Evolutionary conservation across 2,888 invertebrate species (phyloP).

Genomic region (Monochamus alternatus): DNA sequence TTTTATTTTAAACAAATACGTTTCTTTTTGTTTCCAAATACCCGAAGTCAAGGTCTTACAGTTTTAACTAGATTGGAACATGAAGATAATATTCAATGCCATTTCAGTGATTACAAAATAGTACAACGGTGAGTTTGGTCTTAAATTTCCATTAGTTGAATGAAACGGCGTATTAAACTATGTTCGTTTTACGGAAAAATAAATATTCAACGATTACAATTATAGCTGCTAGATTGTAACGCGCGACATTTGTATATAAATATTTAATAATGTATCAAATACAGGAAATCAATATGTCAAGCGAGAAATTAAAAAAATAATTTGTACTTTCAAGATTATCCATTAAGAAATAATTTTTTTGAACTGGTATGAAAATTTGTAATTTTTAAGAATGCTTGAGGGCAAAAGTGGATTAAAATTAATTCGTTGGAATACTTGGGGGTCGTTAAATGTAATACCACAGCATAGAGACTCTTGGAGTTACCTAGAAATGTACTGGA

Average conservation of each 20-base stretch:
- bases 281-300: no score
- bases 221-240: conserved; percentile 6
- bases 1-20: neutral
- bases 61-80: conserved; percentile 24
- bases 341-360: no score
- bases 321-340: no score
- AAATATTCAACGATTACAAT: conserved; percentile 14
- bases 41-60: conserved; percentile 19
- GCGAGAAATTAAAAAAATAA: no score
- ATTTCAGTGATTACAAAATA: conserved; percentile 17
- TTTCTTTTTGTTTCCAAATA: neutral
- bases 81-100: conserved; percentile 25
- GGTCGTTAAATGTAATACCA: no score
- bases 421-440: no score
- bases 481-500: no score
- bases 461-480: no score
- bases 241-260: neutral
- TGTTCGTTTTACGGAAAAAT: conserved; percentile 7
- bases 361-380: no score
- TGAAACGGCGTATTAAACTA: conserved; percentile 38
- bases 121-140: neutral
- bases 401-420: no score
- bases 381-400: no score
- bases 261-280: no score
- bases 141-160: conserved; percentile 47